phyloP scores from a whole-genome alignment of 2,797 vertebrate species.

The Luscinia megarhynchos region DNA sequence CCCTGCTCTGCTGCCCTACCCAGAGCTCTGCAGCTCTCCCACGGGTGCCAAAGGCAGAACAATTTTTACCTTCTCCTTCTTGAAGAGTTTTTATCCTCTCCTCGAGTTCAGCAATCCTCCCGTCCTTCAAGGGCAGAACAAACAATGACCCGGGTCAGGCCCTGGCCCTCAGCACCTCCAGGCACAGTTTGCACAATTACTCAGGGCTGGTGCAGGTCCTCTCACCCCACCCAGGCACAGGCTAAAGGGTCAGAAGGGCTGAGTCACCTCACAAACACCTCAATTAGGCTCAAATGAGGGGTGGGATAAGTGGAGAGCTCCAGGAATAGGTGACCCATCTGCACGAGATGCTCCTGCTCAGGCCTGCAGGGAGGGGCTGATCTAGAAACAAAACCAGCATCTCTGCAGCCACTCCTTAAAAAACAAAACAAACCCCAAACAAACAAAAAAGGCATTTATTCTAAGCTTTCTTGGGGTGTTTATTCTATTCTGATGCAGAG shows the following conservation, averaged over 20 bases:
- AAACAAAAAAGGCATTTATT: background rate
- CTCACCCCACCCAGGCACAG: background rate
- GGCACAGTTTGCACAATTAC: background rate
- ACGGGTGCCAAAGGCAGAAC: background rate
- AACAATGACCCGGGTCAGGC: background rate
- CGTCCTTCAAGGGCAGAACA: conserved; percentile 77
- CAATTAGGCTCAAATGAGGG: background rate
- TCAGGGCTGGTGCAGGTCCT: background rate
- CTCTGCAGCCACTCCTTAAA: background rate
- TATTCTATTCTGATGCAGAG: background rate
- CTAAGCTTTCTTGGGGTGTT: background rate
- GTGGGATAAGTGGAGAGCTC: background rate
- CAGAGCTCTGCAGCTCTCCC: background rate
- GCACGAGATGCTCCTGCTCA: background rate
- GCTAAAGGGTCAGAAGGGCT: background rate
- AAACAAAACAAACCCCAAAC: background rate
- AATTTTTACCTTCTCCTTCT: conserved; percentile 74
- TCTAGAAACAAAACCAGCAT: background rate
- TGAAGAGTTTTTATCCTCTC: conserved; percentile 76
- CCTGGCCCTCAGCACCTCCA: background rate
- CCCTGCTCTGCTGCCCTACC: background rate
- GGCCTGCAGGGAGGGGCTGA: background rate
- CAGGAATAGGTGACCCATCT: background rate
- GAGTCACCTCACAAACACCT: background rate
- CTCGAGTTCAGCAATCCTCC: conserved; percentile 82